A percentile compares a stretch with the other conserved stretches of the same genome.
These are phyloP conservation scores for Sceloporus undulatus DNA, from an alignment of 2,113 vertebrate genomes.

Conservation along the genomic window DNA sequence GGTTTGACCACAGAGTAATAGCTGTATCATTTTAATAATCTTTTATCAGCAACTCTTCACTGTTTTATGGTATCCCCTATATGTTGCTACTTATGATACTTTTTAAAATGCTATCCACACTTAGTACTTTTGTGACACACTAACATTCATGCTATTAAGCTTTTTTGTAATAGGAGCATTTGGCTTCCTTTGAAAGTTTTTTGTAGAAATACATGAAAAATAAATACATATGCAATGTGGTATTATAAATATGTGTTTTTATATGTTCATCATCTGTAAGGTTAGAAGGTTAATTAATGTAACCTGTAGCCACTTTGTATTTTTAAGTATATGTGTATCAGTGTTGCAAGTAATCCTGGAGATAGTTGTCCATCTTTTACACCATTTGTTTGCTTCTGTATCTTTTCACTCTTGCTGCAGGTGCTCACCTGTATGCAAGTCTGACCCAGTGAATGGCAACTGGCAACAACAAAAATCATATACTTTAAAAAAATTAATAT, in stretches of 20 bases:
- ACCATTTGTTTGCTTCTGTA: background rate
- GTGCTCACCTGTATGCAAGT: background rate
- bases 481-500: background rate
- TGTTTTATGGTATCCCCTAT: too few species aligned
- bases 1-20: background rate
- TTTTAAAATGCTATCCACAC: background rate
- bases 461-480: background rate
- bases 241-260: slow-evolving; percentile 10
- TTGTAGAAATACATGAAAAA: background rate
- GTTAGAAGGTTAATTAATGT: background rate
- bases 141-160: background rate
- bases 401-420: background rate
- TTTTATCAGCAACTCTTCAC: background rate
- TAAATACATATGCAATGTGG: background rate
- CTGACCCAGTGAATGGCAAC: background rate
- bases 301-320: background rate
- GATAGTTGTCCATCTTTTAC: background rate
- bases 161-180: background rate
- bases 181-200: background rate
- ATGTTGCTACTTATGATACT: too few species aligned
- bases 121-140: background rate
- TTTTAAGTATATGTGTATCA: background rate
- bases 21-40: background rate
- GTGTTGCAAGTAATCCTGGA: background rate
- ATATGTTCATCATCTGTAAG: background rate